Percentiles rank a stretch among this genome's conserved stretches.
Conservation (phyloP, 2,888 invertebrate genomes). For the Spisula solida region DNA sequence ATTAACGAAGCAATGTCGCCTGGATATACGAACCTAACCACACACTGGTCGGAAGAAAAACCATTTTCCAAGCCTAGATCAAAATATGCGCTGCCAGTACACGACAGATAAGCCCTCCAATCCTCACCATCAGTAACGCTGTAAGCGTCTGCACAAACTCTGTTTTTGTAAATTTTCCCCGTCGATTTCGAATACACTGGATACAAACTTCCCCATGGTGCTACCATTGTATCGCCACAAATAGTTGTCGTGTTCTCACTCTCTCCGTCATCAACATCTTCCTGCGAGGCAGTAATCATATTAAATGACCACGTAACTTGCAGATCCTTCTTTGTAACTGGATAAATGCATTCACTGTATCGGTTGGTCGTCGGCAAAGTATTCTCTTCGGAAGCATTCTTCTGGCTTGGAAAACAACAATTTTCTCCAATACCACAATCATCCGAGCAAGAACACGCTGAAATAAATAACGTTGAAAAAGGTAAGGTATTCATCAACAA, state of each 20-base stretch:
- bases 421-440: background rate
- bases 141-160: background rate
- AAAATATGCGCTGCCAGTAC: too few relatives aligned
- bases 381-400: background rate
- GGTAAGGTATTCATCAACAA: too few relatives aligned
- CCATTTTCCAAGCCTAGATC: too few relatives aligned
- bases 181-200: background rate
- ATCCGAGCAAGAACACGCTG: conserved; percentile 32
- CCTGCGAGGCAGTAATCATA: background rate
- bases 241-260: background rate
- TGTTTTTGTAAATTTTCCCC: background rate
- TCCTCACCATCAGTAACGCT: background rate
- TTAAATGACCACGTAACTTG: background rate
- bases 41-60: background rate
- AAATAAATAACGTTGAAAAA: too few relatives aligned
- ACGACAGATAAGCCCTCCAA: background rate
- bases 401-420: background rate
- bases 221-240: background rate
- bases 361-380: background rate
- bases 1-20: background rate
- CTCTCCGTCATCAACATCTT: background rate
- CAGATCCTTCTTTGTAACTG: background rate
- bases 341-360: background rate
- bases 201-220: background rate
- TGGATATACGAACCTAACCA: background rate